Conservation (phyloP, 2,113 vertebrate genomes). For the Phrynosoma blainvillii region DNA sequence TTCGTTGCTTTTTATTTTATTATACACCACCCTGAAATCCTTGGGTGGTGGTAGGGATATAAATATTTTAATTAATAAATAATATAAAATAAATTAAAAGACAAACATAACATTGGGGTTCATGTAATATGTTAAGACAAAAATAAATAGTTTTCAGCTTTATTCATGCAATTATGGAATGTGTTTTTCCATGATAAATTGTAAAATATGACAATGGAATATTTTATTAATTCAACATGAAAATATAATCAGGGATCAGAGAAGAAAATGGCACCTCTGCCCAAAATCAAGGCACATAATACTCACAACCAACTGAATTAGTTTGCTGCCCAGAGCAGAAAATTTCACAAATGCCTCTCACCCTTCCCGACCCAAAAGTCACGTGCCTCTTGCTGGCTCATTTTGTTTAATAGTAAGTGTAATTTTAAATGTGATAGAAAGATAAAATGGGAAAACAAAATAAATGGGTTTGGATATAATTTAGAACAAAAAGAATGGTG, state of each 20-base stretch:
- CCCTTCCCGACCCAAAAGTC: no score
- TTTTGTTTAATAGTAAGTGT: no score
- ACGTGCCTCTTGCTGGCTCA: no score
- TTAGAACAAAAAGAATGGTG: neutral
- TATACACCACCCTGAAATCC: neutral
- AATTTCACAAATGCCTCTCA: no score
- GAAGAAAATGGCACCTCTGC: no score
- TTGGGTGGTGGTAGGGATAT: neutral
- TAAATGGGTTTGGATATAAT: neutral
- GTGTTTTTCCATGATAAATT: neutral
- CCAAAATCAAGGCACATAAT: no score
- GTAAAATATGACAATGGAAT: neutral
- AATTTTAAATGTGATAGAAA: no score
- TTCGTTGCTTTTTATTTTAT: neutral
- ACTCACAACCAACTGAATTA: no score
- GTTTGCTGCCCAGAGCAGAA: no score
- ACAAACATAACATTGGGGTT: neutral
- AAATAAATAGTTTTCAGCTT: neutral
- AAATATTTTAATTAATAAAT: neutral
- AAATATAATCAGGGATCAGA: neutral
- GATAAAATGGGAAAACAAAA: neutral
- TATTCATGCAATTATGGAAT: neutral
- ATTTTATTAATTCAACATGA: neutral
- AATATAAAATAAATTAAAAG: no score
- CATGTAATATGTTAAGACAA: neutral